A percentile compares a stretch with the other conserved stretches of the same genome.
These are phyloP conservation scores for Knipowitschia caucasica DNA, from an alignment of 2,797 vertebrate species.

Conservation along the genomic window DNA sequence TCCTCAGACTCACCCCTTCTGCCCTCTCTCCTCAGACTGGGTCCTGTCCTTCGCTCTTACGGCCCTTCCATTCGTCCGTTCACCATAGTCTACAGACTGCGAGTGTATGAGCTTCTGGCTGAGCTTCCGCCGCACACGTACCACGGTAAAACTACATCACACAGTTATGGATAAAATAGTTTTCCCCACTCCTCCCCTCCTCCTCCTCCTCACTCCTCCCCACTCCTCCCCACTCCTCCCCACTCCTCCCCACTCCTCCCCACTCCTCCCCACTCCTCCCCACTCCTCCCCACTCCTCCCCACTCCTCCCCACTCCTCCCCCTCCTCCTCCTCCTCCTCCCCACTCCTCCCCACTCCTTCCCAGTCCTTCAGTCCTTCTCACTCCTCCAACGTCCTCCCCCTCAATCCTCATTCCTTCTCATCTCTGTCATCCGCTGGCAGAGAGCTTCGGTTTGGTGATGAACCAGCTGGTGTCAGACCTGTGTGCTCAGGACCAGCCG, in stretches of 20 bases:
- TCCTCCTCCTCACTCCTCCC: too few relatives aligned
- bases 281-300: too few relatives aligned
- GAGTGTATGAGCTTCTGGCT: constrained; percentile 86
- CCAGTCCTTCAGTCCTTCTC: too few relatives aligned
- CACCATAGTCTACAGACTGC: constrained; percentile 80
- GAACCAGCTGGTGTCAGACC: constrained; percentile 84
- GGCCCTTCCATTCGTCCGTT: constrained; percentile 77
- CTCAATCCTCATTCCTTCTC: background rate
- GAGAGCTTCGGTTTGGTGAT: constrained; percentile 81
- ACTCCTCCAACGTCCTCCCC: background rate
- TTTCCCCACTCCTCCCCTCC: too few relatives aligned
- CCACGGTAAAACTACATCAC: constrained; percentile 74
- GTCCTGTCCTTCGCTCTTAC: constrained; percentile 56
- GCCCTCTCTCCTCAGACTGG: constrained; percentile 71
- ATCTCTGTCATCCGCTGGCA: too few relatives aligned
- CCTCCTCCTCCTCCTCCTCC: too few relatives aligned
- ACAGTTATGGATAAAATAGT: too few relatives aligned
- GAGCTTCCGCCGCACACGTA: constrained; percentile 84
- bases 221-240: too few relatives aligned
- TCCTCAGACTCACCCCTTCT: constrained; percentile 39
- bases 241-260: too few relatives aligned
- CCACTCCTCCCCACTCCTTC: too few relatives aligned
- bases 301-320: too few relatives aligned
- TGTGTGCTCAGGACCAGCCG: constrained; percentile 76
- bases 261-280: too few relatives aligned